phyloP scores from a whole-genome alignment of 2,113 vertebrate species.

The Acrocephalus kingi region DNA sequence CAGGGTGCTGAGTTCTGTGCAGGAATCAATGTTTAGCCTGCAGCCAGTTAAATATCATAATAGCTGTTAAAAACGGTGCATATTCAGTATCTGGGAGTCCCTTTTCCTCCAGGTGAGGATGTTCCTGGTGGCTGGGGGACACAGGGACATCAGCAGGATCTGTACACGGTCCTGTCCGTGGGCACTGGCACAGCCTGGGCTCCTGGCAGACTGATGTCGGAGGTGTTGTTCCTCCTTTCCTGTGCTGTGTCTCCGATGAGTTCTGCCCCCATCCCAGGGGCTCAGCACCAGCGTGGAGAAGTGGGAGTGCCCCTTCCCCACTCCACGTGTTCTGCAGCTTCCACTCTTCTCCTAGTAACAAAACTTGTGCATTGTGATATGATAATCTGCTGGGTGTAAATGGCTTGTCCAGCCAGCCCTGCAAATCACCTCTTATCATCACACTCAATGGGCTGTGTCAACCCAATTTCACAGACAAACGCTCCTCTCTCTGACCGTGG shows the following conservation, averaged over 20 bases:
- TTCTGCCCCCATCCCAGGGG: not conserved
- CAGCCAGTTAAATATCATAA: not conserved
- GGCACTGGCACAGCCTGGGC: not conserved
- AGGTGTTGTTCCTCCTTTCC: not conserved
- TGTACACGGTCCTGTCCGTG: rapidly evolving
- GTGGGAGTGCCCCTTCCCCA: rapidly evolving
- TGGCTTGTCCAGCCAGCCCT: slow-evolving; percentile 66
- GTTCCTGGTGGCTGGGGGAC: not conserved
- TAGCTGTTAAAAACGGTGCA: not conserved
- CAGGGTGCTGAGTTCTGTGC: not conserved
- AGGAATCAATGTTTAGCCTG: not conserved
- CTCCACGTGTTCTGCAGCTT: not conserved
- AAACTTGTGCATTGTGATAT: slow-evolving; percentile 51
- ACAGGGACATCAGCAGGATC: not conserved
- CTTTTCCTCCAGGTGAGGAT: not conserved
- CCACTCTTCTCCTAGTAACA: not conserved
- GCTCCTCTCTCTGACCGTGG: slow-evolving; percentile 68
- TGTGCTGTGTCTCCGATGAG: not conserved
- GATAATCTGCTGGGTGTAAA: slow-evolving; percentile 68
- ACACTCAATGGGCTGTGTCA: slow-evolving; percentile 79
- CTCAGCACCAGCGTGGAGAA: not conserved
- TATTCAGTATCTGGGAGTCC: not conserved
- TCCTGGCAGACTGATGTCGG: not conserved
- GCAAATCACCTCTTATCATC: slow-evolving; percentile 78
- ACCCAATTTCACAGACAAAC: slow-evolving; percentile 86